Base-by-base conservation (phyloP, 2,888 invertebrate species). In the Ashinkailepas kermadecensis region DNA sequence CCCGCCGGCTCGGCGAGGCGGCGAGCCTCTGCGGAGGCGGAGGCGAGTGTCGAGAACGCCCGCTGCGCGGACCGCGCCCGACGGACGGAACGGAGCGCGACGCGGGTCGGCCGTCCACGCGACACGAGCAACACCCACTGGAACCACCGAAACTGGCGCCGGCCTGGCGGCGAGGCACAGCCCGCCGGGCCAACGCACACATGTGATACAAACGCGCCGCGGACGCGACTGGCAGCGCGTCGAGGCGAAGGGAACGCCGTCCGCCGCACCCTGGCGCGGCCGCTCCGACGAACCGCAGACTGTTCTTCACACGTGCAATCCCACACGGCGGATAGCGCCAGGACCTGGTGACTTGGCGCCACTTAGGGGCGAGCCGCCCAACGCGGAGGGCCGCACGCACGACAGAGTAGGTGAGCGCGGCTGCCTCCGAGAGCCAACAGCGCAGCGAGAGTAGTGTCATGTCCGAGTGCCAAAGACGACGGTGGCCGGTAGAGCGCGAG, bases 391-490 rank as follows among this genome's bases (percentile, higher is more conserved):
- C 39, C 39, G 39, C 39, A 39, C 39, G 1, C 39, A 39, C 39
- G 4, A 39, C 39, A 39, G 4, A 39, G 39, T 39, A 39, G n/a
- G n/a, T n/a, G n/a, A n/a, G n/a, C n/a, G 39, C 39, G 39, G 39
- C 39, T 39, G 2, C 39, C 39, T 39, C 39, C 39, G 39, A 39
- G 39, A 39, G 39, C 39, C 39, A 39, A 39, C 39, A 39, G 39
- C 39, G 4, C 4, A n/a, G 2, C 39, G 39, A 39, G 39, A 39
- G 1, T 1, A 39, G 39, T 39, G 39, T 39, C 39, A 39, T 39
- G 39, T 39, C 39, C 39, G 39, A 74, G 74, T 74, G 74, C 74
- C 74, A 74, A 74, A 74, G 74, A 74, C 15, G 39, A 39, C 39
- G 39, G 39, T 39, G 39, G 39, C 39, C 39, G 74, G 74, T 7